These are phyloP conservation scores for Odocoileus hemionus DNA, from an alignment of 2,113 vertebrate species.

Conservation along the genomic window DNA sequence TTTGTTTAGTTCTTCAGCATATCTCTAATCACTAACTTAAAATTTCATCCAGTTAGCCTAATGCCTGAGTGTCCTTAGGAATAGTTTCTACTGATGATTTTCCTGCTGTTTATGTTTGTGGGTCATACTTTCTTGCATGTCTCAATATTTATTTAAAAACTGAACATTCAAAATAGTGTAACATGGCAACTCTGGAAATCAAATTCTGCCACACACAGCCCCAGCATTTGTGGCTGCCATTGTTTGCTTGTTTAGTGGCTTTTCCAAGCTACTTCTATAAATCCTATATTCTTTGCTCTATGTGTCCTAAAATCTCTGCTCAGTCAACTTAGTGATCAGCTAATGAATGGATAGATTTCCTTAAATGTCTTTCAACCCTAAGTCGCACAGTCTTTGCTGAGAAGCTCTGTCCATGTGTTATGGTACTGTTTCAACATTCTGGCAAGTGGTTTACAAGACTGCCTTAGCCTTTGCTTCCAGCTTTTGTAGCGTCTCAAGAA, in stretches of 20 bases:
- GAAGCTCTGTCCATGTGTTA: background rate
- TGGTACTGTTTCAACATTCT: background rate
- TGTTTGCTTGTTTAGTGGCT: background rate
- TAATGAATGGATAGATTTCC: background rate
- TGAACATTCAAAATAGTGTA: background rate
- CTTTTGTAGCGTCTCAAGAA: background rate
- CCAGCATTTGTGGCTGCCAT: background rate
- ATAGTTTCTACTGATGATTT: background rate
- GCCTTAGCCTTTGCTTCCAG: background rate
- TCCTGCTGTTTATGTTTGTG: background rate
- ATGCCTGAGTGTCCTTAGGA: background rate
- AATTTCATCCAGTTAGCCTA: background rate
- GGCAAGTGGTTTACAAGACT: background rate
- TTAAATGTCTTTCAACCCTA: background rate
- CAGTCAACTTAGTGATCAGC: background rate
- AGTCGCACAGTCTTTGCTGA: background rate
- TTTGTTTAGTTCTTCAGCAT: background rate
- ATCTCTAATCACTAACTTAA: background rate
- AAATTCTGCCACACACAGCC: background rate
- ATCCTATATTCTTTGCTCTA: background rate
- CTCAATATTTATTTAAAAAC: background rate
- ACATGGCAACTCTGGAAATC: background rate
- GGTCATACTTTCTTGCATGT: background rate
- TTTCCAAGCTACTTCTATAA: background rate
- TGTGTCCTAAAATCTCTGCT: background rate